Evolutionary conservation across 92 coral and sea anemone genomes (phyloP).

Genomic region (Actinostola sp.): DNA sequence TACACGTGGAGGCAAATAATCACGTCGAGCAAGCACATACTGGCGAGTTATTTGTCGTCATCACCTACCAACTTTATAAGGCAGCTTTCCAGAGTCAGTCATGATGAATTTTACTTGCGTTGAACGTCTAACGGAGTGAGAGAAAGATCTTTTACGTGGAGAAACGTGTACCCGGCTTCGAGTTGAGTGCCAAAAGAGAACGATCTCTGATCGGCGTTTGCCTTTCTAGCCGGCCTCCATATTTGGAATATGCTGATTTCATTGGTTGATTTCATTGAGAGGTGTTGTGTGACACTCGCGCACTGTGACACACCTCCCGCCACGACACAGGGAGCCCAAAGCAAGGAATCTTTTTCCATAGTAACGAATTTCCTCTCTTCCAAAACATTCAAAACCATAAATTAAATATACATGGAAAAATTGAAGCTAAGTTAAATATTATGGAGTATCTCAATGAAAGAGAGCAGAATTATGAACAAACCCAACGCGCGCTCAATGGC

Average conservation of each 20-base stretch:
- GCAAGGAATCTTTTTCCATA: background rate
- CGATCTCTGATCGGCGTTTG: background rate
- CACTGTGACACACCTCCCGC: too few species aligned
- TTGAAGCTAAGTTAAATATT: too few species aligned
- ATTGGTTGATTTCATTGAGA: background rate
- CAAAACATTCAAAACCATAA: too few species aligned
- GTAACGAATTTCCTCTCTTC: too few species aligned
- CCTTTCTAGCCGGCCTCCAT: constrained; percentile 7
- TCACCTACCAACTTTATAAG: constrained; percentile 88
- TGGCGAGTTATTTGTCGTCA: background rate
- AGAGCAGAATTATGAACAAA: too few species aligned
- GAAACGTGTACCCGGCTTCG: background rate
- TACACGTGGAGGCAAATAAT: constrained; percentile 1
- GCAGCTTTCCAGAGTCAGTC: constrained; percentile 80
- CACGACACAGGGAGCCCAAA: constrained; percentile 11
- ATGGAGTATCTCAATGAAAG: too few species aligned
- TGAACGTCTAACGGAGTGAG: constrained; percentile 1
- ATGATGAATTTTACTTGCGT: constrained; percentile 31
- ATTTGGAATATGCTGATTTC: constrained; percentile 16
- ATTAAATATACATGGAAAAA: too few species aligned
- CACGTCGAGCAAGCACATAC: background rate
- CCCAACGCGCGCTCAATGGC: too few species aligned
- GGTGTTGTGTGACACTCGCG: background rate
- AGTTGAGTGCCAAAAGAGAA: constrained; percentile 9
- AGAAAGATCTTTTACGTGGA: background rate